Conservation (phyloP, 2,113 vertebrate genomes). For the Otolemur garnettii region DNA sequence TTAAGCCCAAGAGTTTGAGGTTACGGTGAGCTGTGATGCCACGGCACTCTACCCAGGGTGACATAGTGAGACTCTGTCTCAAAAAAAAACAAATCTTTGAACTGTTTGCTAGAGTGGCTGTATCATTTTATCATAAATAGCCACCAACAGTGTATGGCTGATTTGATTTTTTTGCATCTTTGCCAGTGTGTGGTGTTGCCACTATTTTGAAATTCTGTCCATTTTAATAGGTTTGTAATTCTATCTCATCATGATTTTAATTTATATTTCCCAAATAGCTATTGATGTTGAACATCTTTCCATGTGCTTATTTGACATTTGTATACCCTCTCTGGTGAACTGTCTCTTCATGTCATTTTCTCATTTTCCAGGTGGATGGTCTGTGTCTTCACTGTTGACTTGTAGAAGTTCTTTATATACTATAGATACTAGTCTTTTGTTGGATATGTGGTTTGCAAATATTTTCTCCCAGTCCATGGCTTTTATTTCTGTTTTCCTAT, state of each 20-base stretch:
- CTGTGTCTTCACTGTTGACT: not conserved
- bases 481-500: not conserved
- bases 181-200: not conserved
- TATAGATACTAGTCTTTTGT: constrained; percentile 15
- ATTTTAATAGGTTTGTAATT: not conserved
- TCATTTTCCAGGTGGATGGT: not conserved
- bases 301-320: not conserved
- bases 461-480: not conserved
- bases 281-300: not conserved
- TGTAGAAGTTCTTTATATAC: constrained; percentile 41
- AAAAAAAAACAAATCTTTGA: not conserved
- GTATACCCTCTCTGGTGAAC: not conserved
- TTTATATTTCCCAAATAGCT: not conserved
- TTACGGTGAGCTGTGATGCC: too few species aligned
- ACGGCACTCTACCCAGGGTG: too few species aligned
- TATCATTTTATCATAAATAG: not conserved
- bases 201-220: constrained; percentile 1
- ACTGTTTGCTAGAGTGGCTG: not conserved
- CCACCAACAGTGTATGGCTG: not conserved
- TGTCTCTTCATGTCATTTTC: not conserved
- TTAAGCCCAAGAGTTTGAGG: too few species aligned
- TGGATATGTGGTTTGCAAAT: constrained; percentile 2
- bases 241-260: not conserved
- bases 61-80: not conserved
- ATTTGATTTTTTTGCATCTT: not conserved